Evolutionary conservation across 2,113 vertebrate genomes (phyloP).

Genomic region (Dolichallabes microphthalmus): DNA sequence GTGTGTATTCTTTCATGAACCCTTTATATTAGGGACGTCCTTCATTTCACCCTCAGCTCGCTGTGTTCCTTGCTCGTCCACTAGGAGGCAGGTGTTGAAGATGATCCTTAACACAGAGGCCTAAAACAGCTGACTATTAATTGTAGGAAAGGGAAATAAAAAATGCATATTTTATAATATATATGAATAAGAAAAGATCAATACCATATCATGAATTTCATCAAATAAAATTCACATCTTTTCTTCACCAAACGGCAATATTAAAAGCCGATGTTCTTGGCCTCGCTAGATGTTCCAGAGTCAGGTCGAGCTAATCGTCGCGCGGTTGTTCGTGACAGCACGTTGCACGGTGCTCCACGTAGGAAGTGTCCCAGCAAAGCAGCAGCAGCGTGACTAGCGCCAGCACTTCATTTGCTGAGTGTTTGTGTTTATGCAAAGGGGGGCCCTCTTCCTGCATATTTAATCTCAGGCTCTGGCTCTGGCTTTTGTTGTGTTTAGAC

Average conservation of each 20-base stretch:
- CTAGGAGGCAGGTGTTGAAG: slow-evolving; percentile 32
- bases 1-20: neutral
- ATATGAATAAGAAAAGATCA: neutral
- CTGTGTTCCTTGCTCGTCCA: slow-evolving; percentile 35
- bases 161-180: neutral
- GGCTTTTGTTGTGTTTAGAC: slow-evolving; percentile 97
- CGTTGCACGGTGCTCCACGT: slow-evolving; percentile 67
- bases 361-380: slow-evolving; percentile 75
- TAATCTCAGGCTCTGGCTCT: slow-evolving; percentile 89
- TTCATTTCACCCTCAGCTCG: slow-evolving; percentile 12
- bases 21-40: neutral
- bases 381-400: slow-evolving; percentile 77
- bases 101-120: slow-evolving; percentile 12
- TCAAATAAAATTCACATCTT: neutral
- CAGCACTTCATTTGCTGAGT: slow-evolving; percentile 93
- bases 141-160: neutral
- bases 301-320: neutral
- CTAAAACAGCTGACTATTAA: neutral
- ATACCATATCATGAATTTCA: neutral
- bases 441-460: slow-evolving; percentile 95
- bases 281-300: neutral
- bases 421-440: slow-evolving; percentile 98
- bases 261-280: neutral
- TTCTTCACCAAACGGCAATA: too few species aligned
- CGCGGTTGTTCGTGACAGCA: neutral